Percentiles rank a stretch among this genome's conserved stretches.
Conservation (phyloP, 2,797 vertebrate genomes). For the Enteromius mattozi region DNA sequence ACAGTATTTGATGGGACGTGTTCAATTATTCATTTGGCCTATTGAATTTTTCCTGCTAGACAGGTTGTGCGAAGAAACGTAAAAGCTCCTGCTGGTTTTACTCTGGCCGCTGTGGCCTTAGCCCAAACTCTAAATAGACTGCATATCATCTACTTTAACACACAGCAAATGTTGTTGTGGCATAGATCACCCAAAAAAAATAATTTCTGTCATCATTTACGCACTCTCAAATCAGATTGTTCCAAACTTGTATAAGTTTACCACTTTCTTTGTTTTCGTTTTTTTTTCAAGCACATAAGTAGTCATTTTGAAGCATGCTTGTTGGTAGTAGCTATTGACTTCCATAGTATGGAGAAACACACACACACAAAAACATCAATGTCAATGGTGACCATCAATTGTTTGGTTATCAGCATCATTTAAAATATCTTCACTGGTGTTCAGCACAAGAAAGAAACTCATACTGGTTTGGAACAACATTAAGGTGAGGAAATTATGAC, state of each 20-base stretch:
- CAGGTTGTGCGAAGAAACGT: slow-evolving; percentile 38
- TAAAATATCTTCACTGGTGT: neutral
- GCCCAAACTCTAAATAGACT: neutral
- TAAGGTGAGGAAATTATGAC: neutral
- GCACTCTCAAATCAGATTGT: neutral
- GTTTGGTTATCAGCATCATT: neutral
- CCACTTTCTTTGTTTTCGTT: neutral
- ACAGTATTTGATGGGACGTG: slow-evolving; percentile 60
- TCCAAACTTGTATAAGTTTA: neutral
- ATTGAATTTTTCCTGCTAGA: slow-evolving; percentile 55
- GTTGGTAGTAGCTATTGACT: neutral
- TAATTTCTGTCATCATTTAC: neutral
- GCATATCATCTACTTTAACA: neutral
- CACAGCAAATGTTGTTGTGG: neutral
- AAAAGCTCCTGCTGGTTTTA: slow-evolving; percentile 37
- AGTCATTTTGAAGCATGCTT: neutral
- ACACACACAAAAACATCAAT: neutral
- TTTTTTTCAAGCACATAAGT: neutral
- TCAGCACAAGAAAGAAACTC: neutral
- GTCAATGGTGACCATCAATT: neutral
- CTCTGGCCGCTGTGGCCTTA: slow-evolving; percentile 23
- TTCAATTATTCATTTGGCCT: slow-evolving; percentile 62
- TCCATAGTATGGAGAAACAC: neutral
- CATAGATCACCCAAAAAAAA: neutral
- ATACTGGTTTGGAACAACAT: neutral